phyloP scores from a whole-genome alignment of 2,113 vertebrate genomes.

The Lathamus discolor region DNA sequence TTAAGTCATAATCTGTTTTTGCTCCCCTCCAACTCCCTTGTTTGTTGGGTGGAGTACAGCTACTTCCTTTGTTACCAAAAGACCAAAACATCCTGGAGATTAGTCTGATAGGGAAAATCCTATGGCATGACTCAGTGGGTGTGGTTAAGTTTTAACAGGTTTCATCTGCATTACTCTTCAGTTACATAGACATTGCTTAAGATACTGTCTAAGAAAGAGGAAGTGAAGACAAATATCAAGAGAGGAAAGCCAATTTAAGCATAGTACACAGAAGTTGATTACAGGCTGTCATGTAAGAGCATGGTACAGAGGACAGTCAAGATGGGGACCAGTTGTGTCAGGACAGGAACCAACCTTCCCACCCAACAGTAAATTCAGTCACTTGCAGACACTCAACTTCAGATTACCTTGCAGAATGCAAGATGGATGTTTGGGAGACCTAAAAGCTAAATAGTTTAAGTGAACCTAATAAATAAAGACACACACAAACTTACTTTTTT shows the following conservation, averaged over 20 bases:
- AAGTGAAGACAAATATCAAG: not conserved
- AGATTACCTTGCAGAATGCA: not conserved
- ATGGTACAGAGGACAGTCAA: not conserved
- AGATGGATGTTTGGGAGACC: not conserved
- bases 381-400: not conserved
- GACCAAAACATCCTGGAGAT: not conserved
- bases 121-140: conserved; percentile 32
- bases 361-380: not conserved
- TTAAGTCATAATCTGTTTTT: not conserved
- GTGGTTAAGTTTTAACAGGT: conserved; percentile 3
- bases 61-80: conserved; percentile 36
- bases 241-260: conserved; percentile 3
- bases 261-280: not conserved
- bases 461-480: not conserved
- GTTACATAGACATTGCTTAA: conserved; percentile 3
- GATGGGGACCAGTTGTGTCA: not conserved
- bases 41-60: not conserved
- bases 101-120: not conserved
- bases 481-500: not conserved
- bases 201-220: not conserved
- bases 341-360: not conserved
- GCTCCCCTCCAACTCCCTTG: not conserved
- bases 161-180: not conserved
- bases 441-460: not conserved
- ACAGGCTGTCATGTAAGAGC: not conserved